Base-by-base conservation (phyloP, 2,888 invertebrate genomes). In the Crematogaster levior region DNA sequence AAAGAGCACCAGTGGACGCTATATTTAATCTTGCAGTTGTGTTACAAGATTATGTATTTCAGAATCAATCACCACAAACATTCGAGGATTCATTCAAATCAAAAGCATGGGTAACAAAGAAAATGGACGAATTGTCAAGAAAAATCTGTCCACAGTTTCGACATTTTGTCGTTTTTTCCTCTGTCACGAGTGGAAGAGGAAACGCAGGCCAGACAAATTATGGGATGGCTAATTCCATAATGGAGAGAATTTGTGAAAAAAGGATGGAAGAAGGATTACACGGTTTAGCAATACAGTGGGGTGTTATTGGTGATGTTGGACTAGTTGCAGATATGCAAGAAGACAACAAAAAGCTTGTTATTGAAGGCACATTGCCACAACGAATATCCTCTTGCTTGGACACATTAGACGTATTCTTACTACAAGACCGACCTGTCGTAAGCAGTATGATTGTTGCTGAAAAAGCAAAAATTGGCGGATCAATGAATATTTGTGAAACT, bases 381-480 rank as follows among this genome's bases (percentile, higher is more conserved):
- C 96, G 97, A n/a, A n/a, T n/a, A n/a, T n/a, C n/a, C n/a, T n/a
- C n/a, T 0, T 98, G 98, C 92, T 95, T 98, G 15, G 95, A 96
- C 5, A n/a, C n/a, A n/a, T n/a, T n/a, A 96, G 66, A 66, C 6
- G 0, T 21, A 48, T 66, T 66, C 7, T 2, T 66, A 0, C 18
- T 97, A n/a, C n/a, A 84, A 92, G 91, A 34, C 3, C 94, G 95
- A 0, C 95, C 97, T 0, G 95, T 98, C 34, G 97, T 98, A 0
- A 96, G 97, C 0, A 97, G 97, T n/a, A 97, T 98, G 95, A 98
- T 99, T 0, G 97, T 98, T 0, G 98, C 98, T 0, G 97, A 98
- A 93, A 98, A 98, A 95, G 46, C 18, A 96, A 96, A 5, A 0
- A 95, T 95, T 0, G 95, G 95, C 0, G 95, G 95, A 4, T 96